Evolutionary conservation across 2,888 invertebrate species (phyloP), one percentile per base, ranked within the genome.

Genomic region (Scaptomyza parva): DNA sequence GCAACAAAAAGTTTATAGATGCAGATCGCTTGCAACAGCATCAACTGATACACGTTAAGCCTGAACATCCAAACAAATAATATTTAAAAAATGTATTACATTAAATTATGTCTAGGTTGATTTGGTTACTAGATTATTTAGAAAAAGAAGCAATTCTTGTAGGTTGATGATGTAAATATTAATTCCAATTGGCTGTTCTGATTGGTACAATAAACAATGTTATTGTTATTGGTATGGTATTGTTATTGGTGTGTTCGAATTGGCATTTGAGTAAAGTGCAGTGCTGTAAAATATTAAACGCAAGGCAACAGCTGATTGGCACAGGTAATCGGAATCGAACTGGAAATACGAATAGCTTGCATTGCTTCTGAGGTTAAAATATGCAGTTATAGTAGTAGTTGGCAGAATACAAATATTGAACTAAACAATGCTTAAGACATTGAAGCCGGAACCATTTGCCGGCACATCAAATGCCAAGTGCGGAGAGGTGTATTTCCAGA

Each of bases 401-500:
- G 59, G 61, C 54, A 55, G 40, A 20, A n/a, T 8, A 20, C 11
- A 28, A 47, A 35, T 26, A 33, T 35, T 17, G 18, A 33, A 20
- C 8, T 8, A 24, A 11, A 81, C 18, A 54, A 85, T 85, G 88
- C 62, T 85, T 3, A 85, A 84, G 68, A 58, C 75, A 33, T 66
- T 88, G 0, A 75, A 50, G 35, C 63, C 79, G 45, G 70, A 73
- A 54, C 83, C 86, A 14, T 86, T 77, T 50, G 83, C 77, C 20
- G 83, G 79, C 39, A 58, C 59, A 28, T 70, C 74, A 8, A 86
- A 86, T 62, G 85, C 78, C 66, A 88, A 87, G 41, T 89, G 89
- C 60, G 90, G 89, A 12, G 90, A 90, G 59, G 87, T 89, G 17
- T 78, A 85, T 73, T 89, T 89, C 43, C 88, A 89, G 70, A 81